Percentiles rank a stretch among this genome's conserved stretches.
Evolutionary conservation across 2,888 invertebrate species (phyloP).

Genomic region (Pachydiplax longipennis): DNA sequence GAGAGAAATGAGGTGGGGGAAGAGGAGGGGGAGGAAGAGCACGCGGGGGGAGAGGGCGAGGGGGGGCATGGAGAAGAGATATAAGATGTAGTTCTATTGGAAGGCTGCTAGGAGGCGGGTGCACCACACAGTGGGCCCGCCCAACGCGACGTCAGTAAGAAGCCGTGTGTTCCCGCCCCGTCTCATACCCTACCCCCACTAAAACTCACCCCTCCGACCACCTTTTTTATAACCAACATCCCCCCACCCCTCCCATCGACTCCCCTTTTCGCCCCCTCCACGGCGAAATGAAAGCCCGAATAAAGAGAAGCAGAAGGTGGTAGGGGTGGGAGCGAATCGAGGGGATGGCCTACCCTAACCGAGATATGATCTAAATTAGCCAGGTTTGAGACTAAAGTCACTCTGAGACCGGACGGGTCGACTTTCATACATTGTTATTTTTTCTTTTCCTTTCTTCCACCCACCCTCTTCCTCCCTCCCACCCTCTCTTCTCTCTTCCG

Average conservation of each 20-base stretch:
- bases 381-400: conserved; percentile 33
- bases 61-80: neutral
- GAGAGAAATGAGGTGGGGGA: neutral
- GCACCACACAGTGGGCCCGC: conserved; percentile 13
- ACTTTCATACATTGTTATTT: neutral
- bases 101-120: conserved; percentile 25
- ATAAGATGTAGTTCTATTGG: conserved; percentile 41
- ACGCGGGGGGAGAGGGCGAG: neutral
- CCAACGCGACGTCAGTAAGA: conserved; percentile 21
- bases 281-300: neutral
- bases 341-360: conserved; percentile 14
- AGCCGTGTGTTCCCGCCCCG: neutral
- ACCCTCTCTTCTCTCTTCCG: neutral
- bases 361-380: conserved; percentile 40
- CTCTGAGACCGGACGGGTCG: conserved; percentile 32
- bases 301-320: neutral
- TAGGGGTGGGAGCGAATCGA: neutral
- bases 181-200: neutral
- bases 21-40: neutral
- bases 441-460: neutral
- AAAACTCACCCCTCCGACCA: neutral
- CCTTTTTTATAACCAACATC: neutral
- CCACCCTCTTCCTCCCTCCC: neutral
- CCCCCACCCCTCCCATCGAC: neutral
- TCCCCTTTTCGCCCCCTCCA: neutral